These are phyloP conservation scores for Zosterops pallidus DNA, from an alignment of 2,113 vertebrate species.

Conservation along the genomic window DNA sequence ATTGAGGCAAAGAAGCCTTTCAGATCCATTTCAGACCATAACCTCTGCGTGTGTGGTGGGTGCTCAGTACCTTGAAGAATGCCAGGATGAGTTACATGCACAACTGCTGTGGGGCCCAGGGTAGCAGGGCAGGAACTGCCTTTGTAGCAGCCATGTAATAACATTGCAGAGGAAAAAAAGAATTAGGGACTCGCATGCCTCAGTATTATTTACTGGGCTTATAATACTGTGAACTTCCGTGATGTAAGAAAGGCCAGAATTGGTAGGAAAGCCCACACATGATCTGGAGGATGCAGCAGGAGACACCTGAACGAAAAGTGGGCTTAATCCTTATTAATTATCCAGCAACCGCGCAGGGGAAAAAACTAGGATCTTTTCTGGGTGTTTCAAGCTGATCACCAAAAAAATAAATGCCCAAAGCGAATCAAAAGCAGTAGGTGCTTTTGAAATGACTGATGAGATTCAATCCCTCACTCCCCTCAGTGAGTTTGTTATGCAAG, in stretches of 20 bases:
- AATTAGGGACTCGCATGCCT: neutral
- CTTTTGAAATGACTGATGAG: neutral
- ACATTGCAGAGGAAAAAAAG: neutral
- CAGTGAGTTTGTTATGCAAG: neutral
- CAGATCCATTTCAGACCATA: neutral
- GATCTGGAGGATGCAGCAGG: neutral
- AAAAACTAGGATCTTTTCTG: neutral
- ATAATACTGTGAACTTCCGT: neutral
- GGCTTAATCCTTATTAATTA: neutral
- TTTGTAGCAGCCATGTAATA: slow-evolving; percentile 20
- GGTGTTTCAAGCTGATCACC: neutral
- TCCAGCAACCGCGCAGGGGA: neutral
- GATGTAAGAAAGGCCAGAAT: neutral
- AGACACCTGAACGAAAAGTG: neutral
- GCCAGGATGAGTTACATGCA: slow-evolving; percentile 65
- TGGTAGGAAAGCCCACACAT: neutral
- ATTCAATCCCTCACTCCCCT: neutral
- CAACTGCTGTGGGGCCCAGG: slow-evolving; percentile 69
- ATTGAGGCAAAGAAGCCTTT: neutral
- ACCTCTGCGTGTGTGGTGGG: slow-evolving; percentile 5
- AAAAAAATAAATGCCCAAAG: neutral
- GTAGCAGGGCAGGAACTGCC: slow-evolving; percentile 1
- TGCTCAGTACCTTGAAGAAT: slow-evolving; percentile 48
- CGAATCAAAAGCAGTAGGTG: neutral
- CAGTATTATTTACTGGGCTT: neutral